phyloP scores from a whole-genome alignment of 2,888 invertebrate genomes.

The Leptura quadrifasciata region DNA sequence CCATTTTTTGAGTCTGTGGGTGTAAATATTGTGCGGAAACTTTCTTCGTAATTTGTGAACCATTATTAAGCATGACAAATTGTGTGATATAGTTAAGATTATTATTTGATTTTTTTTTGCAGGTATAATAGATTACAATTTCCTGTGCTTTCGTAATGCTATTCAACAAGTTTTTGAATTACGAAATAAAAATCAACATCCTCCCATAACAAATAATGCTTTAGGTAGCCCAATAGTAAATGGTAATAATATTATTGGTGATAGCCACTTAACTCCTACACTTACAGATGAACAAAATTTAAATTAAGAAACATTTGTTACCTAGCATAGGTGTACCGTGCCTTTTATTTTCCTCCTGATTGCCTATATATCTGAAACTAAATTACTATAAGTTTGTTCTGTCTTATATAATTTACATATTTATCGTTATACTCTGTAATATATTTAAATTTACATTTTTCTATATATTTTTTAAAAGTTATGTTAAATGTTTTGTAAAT shows the following conservation, averaged over 20 bases:
- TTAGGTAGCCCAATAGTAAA: slow-evolving; percentile 72
- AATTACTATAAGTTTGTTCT: slow-evolving; percentile 10
- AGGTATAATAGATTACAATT: slow-evolving; percentile 99
- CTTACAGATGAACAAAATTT: slow-evolving; percentile 26
- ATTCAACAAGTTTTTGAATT: slow-evolving; percentile 97
- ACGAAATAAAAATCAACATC: slow-evolving; percentile 78
- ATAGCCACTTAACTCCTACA: slow-evolving; percentile 59
- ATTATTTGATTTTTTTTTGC: slow-evolving; percentile 49
- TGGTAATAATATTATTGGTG: slow-evolving; percentile 68
- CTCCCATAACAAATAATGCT: slow-evolving; percentile 64
- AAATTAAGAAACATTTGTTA: slow-evolving; percentile 18
- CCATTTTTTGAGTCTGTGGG: too few relatives aligned
- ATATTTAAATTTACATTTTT: slow-evolving; percentile 9
- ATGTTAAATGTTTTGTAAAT: slow-evolving; percentile 22
- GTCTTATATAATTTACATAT: slow-evolving; percentile 14
- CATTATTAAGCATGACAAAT: too few relatives aligned
- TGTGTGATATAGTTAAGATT: neutral
- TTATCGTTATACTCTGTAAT: slow-evolving; percentile 22
- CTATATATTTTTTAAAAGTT: neutral
- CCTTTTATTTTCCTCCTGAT: slow-evolving; percentile 20
- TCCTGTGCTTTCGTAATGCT: slow-evolving; percentile 96
- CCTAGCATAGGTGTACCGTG: slow-evolving; percentile 18
- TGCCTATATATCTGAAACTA: neutral
- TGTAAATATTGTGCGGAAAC: too few relatives aligned
- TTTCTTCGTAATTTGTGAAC: too few relatives aligned